These are phyloP conservation scores for Mesembrinibis cayennensis DNA, from an alignment of 2,113 vertebrate genomes.

Conservation along the genomic window DNA sequence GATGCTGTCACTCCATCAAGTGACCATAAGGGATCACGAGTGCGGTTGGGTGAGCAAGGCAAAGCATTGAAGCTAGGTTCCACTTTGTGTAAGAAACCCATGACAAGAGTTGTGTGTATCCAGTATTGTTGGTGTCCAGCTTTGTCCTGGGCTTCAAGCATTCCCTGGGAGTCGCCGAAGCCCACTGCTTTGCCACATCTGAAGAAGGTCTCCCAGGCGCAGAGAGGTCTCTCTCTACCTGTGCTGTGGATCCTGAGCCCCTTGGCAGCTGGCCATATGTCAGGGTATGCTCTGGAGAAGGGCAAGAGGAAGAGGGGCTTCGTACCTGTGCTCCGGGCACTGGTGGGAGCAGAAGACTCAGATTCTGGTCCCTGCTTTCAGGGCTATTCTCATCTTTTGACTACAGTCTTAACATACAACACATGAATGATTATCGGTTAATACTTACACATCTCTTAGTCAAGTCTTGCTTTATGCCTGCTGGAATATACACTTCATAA, in stretches of 20 bases:
- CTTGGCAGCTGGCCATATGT: not conserved
- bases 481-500: not conserved
- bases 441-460: not conserved
- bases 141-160: not conserved
- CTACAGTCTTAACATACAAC: not conserved
- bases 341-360: not conserved
- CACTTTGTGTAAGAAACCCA: accelerated
- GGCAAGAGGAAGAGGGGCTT: not conserved
- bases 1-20: not conserved
- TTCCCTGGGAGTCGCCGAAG: not conserved
- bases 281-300: not conserved
- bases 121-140: not conserved
- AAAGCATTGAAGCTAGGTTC: not conserved
- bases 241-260: not conserved
- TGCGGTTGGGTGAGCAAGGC: not conserved
- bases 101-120: not conserved
- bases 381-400: not conserved
- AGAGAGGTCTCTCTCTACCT: not conserved
- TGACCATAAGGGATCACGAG: accelerated
- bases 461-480: not conserved
- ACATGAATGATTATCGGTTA: not conserved
- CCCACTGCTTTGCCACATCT: not conserved
- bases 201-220: not conserved
- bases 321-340: not conserved
- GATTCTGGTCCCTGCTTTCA: not conserved